phyloP scores from a whole-genome alignment of 2,113 vertebrate species.

The Ophiodon elongatus region DNA sequence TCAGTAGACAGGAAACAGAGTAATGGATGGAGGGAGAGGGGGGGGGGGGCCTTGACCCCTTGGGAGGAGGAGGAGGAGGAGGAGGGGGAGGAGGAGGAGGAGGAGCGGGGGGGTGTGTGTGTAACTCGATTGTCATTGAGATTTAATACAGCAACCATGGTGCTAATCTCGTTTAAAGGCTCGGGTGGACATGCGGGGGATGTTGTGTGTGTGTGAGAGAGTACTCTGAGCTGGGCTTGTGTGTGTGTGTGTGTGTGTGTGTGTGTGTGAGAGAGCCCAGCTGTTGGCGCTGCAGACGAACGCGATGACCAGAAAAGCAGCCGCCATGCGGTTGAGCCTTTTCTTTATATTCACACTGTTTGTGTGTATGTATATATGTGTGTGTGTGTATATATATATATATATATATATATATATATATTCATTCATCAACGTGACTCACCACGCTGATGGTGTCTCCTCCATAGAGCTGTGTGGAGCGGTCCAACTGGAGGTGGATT shows the following conservation, averaged over 20 bases:
- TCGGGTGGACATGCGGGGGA: conserved; percentile 50
- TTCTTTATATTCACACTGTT: too few species aligned
- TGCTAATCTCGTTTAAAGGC: conserved; percentile 75
- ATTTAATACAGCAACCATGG: conserved; percentile 67
- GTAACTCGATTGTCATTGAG: conserved; percentile 77
- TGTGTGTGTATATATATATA: too few species aligned
- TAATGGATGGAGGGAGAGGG: background rate
- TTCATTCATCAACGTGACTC: conserved; percentile 20
- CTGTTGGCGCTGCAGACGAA: conserved; percentile 24
- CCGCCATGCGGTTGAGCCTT: background rate
- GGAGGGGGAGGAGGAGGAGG: background rate
- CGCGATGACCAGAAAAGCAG: background rate
- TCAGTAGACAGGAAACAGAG: conserved; percentile 57
- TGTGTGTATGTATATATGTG: too few species aligned
- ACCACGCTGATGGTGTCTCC: background rate
- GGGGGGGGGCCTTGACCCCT: too few species aligned
- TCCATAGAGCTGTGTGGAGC: conserved; percentile 1
- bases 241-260: conserved; percentile 37
- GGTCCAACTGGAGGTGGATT: conserved; percentile 36
- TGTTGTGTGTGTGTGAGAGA: conserved; percentile 36
- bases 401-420: background rate
- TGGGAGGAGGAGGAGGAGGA: too few species aligned
- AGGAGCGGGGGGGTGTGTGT: conserved; percentile 36
- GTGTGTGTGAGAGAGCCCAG: conserved; percentile 19
- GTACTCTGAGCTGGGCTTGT: conserved; percentile 37